Conservation (phyloP, 1,140 invertebrate genomes). For the Periplaneta americana region DNA sequence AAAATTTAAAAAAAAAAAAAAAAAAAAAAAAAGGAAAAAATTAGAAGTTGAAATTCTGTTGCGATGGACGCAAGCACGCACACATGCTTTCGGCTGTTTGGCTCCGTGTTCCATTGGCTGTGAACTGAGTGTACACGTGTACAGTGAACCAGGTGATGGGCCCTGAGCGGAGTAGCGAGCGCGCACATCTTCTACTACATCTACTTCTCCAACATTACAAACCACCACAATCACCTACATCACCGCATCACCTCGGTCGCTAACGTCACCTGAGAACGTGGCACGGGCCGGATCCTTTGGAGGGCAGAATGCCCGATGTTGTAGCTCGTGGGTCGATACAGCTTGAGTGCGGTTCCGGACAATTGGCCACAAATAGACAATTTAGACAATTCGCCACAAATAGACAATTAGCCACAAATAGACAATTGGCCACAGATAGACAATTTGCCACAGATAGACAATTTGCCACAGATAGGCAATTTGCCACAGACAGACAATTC, state of each 20-base stretch:
- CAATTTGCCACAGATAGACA: no score
- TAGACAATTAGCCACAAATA: no score
- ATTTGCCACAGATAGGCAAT: no score
- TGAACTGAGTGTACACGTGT: slow-evolving; percentile 19
- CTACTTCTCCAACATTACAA: not conserved
- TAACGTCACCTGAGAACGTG: not conserved
- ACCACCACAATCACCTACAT: not conserved
- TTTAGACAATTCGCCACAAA: no score
- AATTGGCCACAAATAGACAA: no score
- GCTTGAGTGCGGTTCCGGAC: no score
- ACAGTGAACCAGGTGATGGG: slow-evolving; percentile 16
- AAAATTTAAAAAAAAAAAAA: not conserved
- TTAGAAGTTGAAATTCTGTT: no score
- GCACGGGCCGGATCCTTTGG: not conserved
- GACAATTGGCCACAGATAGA: no score
- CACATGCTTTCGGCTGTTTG: not conserved
- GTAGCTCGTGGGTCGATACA: not conserved
- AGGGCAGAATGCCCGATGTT: not conserved
- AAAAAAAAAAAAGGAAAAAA: not conserved
- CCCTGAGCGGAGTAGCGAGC: slow-evolving; percentile 3
- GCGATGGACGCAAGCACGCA: not conserved
- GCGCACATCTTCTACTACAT: not conserved
- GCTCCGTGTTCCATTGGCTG: not conserved
- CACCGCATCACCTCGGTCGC: not conserved
- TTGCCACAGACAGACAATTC: no score